phyloP scores from a whole-genome alignment of 37 sponge, comb jelly and placozoan genomes.

The Bolinopsis microptera region DNA sequence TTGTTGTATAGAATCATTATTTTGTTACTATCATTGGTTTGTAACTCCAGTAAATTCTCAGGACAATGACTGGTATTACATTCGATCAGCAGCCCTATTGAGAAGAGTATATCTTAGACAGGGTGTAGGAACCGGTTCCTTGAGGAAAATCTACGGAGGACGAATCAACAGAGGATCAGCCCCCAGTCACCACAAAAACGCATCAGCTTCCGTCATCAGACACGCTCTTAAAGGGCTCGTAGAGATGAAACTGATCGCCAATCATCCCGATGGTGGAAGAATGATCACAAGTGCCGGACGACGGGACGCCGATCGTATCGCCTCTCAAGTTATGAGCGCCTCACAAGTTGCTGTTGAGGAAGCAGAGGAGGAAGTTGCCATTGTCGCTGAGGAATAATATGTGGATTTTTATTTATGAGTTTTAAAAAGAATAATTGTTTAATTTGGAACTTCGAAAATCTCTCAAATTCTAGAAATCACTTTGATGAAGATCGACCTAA shows the following conservation, averaged over 20 bases:
- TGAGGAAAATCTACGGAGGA: constrained; percentile 65
- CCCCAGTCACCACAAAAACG: constrained; percentile 25
- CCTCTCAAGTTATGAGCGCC: constrained; percentile 35
- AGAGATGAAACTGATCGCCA: constrained; percentile 59
- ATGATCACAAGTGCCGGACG: constrained; percentile 61
- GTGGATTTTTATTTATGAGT: too few species aligned
- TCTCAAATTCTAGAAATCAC: too few species aligned
- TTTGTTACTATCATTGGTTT: not conserved
- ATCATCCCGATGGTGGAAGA: constrained; percentile 60
- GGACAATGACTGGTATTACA: constrained; percentile 47
- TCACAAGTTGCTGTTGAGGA: too few species aligned
- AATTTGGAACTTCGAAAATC: too few species aligned
- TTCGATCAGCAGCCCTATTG: constrained; percentile 39
- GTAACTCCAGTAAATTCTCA: not conserved
- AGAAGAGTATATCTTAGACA: constrained; percentile 43
- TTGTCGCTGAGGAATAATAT: too few species aligned
- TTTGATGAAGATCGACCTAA: too few species aligned
- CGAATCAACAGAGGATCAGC: constrained; percentile 54
- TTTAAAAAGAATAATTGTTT: too few species aligned
- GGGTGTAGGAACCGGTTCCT: constrained; percentile 35
- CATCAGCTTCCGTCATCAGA: constrained; percentile 55
- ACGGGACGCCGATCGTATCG: constrained; percentile 49
- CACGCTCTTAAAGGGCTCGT: constrained; percentile 25
- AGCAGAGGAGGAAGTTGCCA: too few species aligned
- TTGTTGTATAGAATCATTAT: too few species aligned